phyloP scores from a whole-genome alignment of 2,797 vertebrate species.

The Echeneis naucrates region DNA sequence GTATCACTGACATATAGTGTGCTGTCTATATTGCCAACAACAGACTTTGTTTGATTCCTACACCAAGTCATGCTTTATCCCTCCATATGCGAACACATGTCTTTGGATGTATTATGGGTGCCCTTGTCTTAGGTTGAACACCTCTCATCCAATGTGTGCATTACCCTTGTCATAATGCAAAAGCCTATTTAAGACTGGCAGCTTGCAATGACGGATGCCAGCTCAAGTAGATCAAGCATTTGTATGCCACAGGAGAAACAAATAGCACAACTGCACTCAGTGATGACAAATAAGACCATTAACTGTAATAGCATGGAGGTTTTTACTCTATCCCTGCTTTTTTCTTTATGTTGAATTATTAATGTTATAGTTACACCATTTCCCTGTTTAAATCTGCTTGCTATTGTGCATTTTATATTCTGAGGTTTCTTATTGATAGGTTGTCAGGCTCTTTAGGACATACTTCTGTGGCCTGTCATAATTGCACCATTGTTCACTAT shows the following conservation, averaged over 20 bases:
- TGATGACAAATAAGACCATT: constrained; percentile 59
- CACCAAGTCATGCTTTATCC: constrained; percentile 40
- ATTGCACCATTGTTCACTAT: constrained; percentile 7
- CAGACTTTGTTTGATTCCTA: constrained; percentile 38
- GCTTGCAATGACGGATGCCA: constrained; percentile 59
- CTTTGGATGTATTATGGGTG: constrained; percentile 11
- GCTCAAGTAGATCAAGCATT: constrained; percentile 59
- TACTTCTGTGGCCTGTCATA: background rate
- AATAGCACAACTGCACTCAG: constrained; percentile 43
- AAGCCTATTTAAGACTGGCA: constrained; percentile 60
- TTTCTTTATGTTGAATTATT: constrained; percentile 53
- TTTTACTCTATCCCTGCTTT: constrained; percentile 30
- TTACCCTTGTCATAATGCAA: constrained; percentile 57
- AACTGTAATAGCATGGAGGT: constrained; percentile 36
- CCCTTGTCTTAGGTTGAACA: constrained; percentile 42
- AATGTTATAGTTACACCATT: constrained; percentile 28
- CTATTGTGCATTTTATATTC: constrained; percentile 17
- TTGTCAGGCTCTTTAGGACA: constrained; percentile 14
- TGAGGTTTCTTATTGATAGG: constrained; percentile 34
- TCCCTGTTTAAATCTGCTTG: constrained; percentile 32
- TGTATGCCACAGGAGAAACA: constrained; percentile 57
- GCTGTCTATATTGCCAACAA: constrained; percentile 11
- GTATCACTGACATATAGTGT: constrained; percentile 40
- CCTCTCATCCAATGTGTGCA: constrained; percentile 42
- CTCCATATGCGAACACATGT: constrained; percentile 40